Evolutionary conservation across 1,140 invertebrate species (phyloP).

Genomic region (Drosophila nikananu): DNA sequence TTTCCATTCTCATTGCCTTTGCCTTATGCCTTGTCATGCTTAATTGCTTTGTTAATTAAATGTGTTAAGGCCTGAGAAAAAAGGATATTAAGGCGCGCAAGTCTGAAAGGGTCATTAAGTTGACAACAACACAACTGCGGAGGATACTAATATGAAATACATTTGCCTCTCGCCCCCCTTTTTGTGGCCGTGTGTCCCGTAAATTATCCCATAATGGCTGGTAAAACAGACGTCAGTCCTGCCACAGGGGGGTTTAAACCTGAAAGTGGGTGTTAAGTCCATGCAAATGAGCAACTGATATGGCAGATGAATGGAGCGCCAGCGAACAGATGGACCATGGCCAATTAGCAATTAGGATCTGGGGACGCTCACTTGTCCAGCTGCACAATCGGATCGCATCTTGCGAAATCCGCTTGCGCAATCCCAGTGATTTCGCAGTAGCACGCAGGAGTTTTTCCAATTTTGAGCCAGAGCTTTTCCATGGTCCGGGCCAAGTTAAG

Average conservation of each 20-base stretch:
- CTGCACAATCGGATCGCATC: neutral
- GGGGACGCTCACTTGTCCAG: neutral
- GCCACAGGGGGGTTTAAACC: neutral
- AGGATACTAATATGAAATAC: slow-evolving; percentile 72
- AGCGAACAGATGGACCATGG: slow-evolving; percentile 21
- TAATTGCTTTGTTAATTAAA: slow-evolving; percentile 84
- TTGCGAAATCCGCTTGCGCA: slow-evolving; percentile 10
- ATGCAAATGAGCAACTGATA: slow-evolving; percentile 69
- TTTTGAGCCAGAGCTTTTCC: slow-evolving; percentile 18
- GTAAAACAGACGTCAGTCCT: slow-evolving; percentile 35
- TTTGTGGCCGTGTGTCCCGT: slow-evolving; percentile 43
- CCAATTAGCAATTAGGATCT: slow-evolving; percentile 49
- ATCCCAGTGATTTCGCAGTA: slow-evolving; percentile 25
- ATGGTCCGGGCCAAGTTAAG: slow-evolving; percentile 46
- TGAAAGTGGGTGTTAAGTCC: slow-evolving; percentile 66
- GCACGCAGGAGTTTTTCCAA: slow-evolving; percentile 25
- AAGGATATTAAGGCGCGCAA: slow-evolving; percentile 68
- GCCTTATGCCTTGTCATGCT: slow-evolving; percentile 78
- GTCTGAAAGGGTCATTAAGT: slow-evolving; percentile 77
- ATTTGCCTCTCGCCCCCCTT: slow-evolving; percentile 27
- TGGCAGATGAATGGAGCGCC: slow-evolving; percentile 33
- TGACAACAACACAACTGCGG: slow-evolving; percentile 64
- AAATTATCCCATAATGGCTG: slow-evolving; percentile 74
- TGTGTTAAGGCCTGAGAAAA: slow-evolving; percentile 73
- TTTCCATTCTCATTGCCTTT: slow-evolving; percentile 58